These are phyloP conservation scores for Myanophis thanlyinensis DNA, from an alignment of 2,113 vertebrate genomes.

Conservation along the genomic window DNA sequence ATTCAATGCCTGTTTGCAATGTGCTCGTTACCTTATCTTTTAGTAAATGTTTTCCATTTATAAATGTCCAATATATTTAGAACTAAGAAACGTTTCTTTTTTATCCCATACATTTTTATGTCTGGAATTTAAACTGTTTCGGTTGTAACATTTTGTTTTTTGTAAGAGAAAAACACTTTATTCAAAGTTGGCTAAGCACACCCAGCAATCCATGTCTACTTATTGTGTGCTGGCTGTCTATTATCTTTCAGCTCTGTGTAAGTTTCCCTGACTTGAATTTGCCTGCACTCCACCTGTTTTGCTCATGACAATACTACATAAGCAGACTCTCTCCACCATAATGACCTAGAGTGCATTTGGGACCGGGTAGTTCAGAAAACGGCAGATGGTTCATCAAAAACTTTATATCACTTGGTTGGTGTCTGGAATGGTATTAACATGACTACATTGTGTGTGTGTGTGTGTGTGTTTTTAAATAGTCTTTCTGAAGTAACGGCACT, in stretches of 20 bases:
- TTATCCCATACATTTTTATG: background rate
- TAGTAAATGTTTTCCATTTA: slow-evolving; percentile 32
- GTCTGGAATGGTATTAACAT: background rate
- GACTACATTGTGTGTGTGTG: background rate
- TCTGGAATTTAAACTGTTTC: background rate
- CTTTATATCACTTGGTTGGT: background rate
- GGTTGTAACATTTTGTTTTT: background rate
- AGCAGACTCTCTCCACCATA: background rate
- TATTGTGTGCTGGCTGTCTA: background rate
- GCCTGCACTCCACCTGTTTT: slow-evolving; percentile 15
- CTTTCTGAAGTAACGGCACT: slow-evolving; percentile 9
- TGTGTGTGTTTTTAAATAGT: background rate
- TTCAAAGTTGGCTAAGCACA: background rate
- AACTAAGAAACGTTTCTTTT: slow-evolving; percentile 13
- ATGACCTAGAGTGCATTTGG: background rate
- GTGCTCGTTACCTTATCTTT: slow-evolving; percentile 22
- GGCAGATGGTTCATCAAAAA: background rate
- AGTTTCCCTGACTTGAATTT: slow-evolving; percentile 34
- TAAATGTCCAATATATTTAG: slow-evolving; percentile 30
- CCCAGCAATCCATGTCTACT: background rate
- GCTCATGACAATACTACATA: background rate
- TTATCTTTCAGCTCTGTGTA: slow-evolving; percentile 21
- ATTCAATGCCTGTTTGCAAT: background rate
- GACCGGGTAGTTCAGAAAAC: background rate
- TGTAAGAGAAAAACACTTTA: slow-evolving; percentile 6